phyloP scores from a whole-genome alignment of 2,113 vertebrate species.

The Ciconia maguari region DNA sequence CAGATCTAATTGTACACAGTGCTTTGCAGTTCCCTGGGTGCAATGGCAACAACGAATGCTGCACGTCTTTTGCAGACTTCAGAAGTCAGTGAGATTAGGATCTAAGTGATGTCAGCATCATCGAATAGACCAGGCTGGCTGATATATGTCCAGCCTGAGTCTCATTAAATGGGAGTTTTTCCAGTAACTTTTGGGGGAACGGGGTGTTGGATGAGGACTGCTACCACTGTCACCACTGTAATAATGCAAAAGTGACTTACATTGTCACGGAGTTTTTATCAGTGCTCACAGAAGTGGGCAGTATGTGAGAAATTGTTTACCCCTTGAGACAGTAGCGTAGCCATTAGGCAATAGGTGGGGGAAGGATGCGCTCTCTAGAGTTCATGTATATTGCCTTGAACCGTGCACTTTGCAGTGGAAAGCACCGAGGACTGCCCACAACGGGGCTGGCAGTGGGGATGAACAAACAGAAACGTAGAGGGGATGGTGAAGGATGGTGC shows the following conservation, averaged over 20 bases:
- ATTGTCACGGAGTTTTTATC: not conserved
- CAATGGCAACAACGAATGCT: not conserved
- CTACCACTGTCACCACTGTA: not conserved
- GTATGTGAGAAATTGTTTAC: not conserved
- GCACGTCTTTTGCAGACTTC: not conserved
- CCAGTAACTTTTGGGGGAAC: not conserved
- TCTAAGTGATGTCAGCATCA: not conserved
- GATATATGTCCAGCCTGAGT: not conserved
- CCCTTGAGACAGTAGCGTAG: fast-evolving
- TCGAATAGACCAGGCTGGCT: not conserved
- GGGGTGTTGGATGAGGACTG: not conserved
- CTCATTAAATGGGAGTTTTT: not conserved
- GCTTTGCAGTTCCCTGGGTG: not conserved
- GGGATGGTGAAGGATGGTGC: not conserved
- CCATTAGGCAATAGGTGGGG: not conserved
- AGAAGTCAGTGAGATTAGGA: not conserved
- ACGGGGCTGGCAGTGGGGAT: fast-evolving
- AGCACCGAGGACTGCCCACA: not conserved
- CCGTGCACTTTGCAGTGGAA: not conserved
- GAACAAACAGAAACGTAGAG: not conserved
- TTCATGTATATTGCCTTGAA: not conserved
- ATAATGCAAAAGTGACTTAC: not conserved
- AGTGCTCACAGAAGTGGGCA: not conserved
- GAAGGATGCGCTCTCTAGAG: not conserved
- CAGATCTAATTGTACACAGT: not conserved